A percentile compares a stretch with the other conserved stretches of the same genome.
Conservation (phyloP, 2,113 vertebrate genomes). For the Zeus faber region DNA sequence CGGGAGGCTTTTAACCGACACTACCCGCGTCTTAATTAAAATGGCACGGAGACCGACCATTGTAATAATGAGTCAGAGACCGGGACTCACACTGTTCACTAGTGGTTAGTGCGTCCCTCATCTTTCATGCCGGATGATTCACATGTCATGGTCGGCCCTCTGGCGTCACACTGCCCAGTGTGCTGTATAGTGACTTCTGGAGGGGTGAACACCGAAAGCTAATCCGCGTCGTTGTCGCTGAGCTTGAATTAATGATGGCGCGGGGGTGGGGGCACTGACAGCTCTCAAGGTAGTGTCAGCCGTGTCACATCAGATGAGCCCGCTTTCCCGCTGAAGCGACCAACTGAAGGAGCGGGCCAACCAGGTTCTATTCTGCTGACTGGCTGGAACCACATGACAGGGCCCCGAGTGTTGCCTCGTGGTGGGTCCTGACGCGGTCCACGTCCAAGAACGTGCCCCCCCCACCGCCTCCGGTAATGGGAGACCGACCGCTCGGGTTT, state of each 20-base stretch:
- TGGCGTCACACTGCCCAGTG: no score
- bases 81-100: no score
- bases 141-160: conserved; percentile 32
- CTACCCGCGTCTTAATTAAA: no score
- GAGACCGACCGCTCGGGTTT: background rate
- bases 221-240: no score
- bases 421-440: conserved; percentile 22
- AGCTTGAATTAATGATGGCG: conserved; percentile 50
- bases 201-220: conserved; percentile 47
- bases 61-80: no score
- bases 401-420: no score
- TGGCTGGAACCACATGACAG: conserved; percentile 46
- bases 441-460: conserved; percentile 25
- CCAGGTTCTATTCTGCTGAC: conserved; percentile 60
- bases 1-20: no score
- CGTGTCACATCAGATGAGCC: conserved; percentile 50
- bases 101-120: no score
- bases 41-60: no score
- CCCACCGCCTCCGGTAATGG: conserved; percentile 37
- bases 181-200: conserved; percentile 39
- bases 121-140: no score
- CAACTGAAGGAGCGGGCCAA: conserved; percentile 43
- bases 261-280: conserved; percentile 46
- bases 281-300: conserved; percentile 58
- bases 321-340: conserved; percentile 26